phyloP scores from a whole-genome alignment of 2,113 vertebrate species.

The Cranoglanis bouderius region DNA sequence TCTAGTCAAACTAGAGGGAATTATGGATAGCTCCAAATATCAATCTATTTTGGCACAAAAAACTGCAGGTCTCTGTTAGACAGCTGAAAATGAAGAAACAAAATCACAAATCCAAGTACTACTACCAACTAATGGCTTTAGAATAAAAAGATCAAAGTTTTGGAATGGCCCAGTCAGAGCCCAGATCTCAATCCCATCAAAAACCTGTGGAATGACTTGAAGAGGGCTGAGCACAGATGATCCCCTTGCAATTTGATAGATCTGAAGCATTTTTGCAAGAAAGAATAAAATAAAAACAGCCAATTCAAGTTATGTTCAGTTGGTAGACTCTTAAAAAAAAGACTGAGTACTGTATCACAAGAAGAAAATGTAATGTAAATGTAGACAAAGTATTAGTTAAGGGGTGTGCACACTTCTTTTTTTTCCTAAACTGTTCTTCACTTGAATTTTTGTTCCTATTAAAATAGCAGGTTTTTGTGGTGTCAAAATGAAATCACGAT shows the following conservation, averaged over 20 bases:
- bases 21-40: not conserved
- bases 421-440: not conserved
- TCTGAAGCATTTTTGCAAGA: not conserved
- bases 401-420: not conserved
- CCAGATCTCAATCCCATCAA: not conserved
- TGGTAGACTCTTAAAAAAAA: not conserved
- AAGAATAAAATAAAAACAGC: not conserved
- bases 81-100: not conserved
- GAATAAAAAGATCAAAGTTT: not conserved
- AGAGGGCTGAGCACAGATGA: not conserved
- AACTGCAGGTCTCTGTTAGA: not conserved
- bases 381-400: not conserved
- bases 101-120: not conserved
- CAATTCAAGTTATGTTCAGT: not conserved
- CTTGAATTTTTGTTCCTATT: not conserved
- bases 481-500: too few relatives aligned
- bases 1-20: not conserved
- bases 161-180: not conserved
- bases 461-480: too few relatives aligned
- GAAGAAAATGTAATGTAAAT: not conserved
- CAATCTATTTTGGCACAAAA: not conserved
- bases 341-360: not conserved
- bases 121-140: not conserved
- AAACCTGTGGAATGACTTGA: not conserved
- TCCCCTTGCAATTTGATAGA: not conserved